phyloP scores from a whole-genome alignment of 2,797 vertebrate species.

The Moxostoma hubbsi region DNA sequence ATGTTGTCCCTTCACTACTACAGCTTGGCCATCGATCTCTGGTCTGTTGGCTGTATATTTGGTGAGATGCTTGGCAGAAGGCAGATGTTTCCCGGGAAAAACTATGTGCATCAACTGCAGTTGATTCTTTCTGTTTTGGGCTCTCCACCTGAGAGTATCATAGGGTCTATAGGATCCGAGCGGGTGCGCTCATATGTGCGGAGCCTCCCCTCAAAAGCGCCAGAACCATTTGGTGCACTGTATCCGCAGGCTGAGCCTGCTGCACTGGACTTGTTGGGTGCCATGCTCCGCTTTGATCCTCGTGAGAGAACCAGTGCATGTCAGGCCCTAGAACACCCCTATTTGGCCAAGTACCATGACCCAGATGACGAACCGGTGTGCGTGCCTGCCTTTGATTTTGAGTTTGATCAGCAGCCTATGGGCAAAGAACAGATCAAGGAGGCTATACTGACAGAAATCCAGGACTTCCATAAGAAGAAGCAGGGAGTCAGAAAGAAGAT shows the following conservation, averaged over 20 bases:
- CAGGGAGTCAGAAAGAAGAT: conserved; percentile 83
- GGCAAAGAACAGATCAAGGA: conserved; percentile 90
- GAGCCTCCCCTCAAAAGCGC: conserved; percentile 82
- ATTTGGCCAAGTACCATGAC: conserved; percentile 92
- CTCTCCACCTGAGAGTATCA: conserved; percentile 84
- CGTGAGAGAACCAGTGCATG: conserved; percentile 82
- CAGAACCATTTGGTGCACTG: conserved; percentile 82
- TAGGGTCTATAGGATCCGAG: conserved; percentile 86
- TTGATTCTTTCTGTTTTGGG: conserved; percentile 89
- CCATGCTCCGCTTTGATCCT: conserved; percentile 88
- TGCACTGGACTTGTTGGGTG: conserved; percentile 81
- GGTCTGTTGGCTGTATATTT: conserved; percentile 94
- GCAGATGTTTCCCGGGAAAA: conserved; percentile 90
- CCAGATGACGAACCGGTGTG: conserved; percentile 91
- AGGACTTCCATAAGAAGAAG: conserved; percentile 87
- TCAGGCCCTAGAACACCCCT: conserved; percentile 87
- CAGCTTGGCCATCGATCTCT: conserved; percentile 90
- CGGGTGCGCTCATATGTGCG: conserved; percentile 88
- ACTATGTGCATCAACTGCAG: conserved; percentile 92
- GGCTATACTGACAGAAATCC: conserved; percentile 90
- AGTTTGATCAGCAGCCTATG: conserved; percentile 85
- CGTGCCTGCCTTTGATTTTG: conserved; percentile 92
- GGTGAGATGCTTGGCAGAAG: conserved; percentile 91
- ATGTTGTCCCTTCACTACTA: conserved; percentile 92
- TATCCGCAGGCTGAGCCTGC: conserved; percentile 84